Evolutionary conservation across 37 sponge, comb jelly and placozoan species (phyloP), one percentile per base, ranked within the genome.

Genomic region (Diacarnus erythraeanus): DNA sequence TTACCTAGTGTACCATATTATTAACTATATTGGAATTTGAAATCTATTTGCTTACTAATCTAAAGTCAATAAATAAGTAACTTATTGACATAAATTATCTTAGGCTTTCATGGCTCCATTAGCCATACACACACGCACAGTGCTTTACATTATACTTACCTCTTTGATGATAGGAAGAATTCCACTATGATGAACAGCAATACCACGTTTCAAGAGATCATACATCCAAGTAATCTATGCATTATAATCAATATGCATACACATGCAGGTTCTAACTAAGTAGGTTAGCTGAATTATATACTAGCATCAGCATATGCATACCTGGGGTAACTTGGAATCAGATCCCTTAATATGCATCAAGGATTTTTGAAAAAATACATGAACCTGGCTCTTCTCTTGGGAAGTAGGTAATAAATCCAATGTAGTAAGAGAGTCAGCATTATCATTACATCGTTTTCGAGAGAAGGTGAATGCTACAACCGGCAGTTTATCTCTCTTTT

Each of bases 181-280:
- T 10, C 99, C 99, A 83, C 97, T 96, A 77, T 99, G 99, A 59
- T 99, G 99, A 23, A 96, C 95, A 39, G 85, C 99, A 64, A 99
- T 90, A 0, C 99, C 99, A 77, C 89, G 69, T 72, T 85, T 86
- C 66, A 97, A 71, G 51, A 89, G 47, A 38, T 89, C 94, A 38
- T 69, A 63, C 90, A 94, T 89, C 74, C 87, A 80, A 9, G 61
- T 37, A 6, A 96, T 87, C 94, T 94, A 59, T 37, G 38, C 4
- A 31, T 60, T 59, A 71, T 15, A 34, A 74, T 74, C 29, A 30
- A 12, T 6, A 47, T 41, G 57, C n/a, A 54, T 31, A 26, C 27
- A 26, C 6, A 38, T 30, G 33, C 44, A 72, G 38, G 38, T 23
- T 27, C 26, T 26, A 27, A 39, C 4, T 60, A 60, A 26, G 3